Base-by-base conservation (phyloP, 2,797 vertebrate genomes). In the Percopsis omiscomaycus region DNA sequence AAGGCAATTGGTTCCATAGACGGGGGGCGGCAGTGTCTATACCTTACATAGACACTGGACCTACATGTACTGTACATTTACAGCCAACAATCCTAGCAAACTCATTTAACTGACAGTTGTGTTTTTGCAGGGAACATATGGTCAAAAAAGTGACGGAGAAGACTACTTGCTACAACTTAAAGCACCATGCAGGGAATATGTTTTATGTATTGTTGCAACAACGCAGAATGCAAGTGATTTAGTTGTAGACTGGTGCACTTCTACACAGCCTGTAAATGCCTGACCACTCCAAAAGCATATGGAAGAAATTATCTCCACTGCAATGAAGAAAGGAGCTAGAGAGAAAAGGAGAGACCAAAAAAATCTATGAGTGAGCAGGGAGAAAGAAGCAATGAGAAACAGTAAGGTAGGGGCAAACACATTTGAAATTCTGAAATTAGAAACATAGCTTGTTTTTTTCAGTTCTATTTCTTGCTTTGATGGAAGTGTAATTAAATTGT, bases 301-400 rank as follows among this genome's bases (percentile, higher is more conserved):
- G 89, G 86, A 77, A 85, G 68, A 62, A 85, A 90, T 91, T 91
- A 89, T 79, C 83, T 64, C 71, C 69, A 73, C 73, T 83, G 75
- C 66, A n/a, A 58, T 57, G 73, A 63, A 64, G 59, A 66, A 44
- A 55, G 28, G 44, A 47, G 22, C 27, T 9, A 44, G 72, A 70
- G 64, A 67, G 67, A 66, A 54, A 74, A 45, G 61, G 58, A 71
- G 22, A 55, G 37, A 63, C 56, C 27, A 32, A 70, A 44, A 73
- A 46, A 73, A 22, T n/a, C 37, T 42, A 42, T 9, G 9, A 42
- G 37, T 42, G 37, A 42, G 6, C 66, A 77, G 68, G 74, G 42
- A 68, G 61, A 73, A 79, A 27, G 30, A 42, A 10, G 52, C 10
- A 52, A 15, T 27, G 30, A 16, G 13, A 49, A 28, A n/a, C 12